Evolutionary conservation across 2,797 vertebrate genomes (phyloP).

Genomic region (Okamejei kenojei): DNA sequence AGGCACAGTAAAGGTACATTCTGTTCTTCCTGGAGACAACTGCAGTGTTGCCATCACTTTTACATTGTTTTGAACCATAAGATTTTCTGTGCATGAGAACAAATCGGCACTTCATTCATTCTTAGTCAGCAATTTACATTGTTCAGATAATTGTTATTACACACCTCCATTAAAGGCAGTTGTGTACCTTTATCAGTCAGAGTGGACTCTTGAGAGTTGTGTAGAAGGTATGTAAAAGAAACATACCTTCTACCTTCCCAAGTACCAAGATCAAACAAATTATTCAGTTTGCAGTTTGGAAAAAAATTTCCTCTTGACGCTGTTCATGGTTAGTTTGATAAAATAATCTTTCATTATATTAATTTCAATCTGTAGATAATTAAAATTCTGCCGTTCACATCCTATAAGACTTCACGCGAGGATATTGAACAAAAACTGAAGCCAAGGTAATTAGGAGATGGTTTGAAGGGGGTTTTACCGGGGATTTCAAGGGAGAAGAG

Average conservation of each 20-base stretch:
- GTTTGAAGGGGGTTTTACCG: background rate
- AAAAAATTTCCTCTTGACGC: background rate
- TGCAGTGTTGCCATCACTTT: background rate
- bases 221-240: background rate
- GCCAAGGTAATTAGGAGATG: background rate
- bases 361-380: background rate
- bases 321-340: background rate
- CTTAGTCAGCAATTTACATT: too few species aligned
- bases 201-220: background rate
- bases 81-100: background rate
- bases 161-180: background rate
- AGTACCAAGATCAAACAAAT: background rate
- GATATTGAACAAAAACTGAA: background rate
- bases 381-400: background rate
- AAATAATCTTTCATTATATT: background rate
- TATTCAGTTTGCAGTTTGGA: background rate
- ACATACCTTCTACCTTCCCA: background rate
- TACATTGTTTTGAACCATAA: background rate
- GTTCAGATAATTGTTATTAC: background rate
- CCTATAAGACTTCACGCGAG: background rate
- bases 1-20: background rate
- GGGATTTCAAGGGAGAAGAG: background rate
- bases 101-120: background rate
- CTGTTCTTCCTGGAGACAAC: background rate
- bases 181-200: background rate